Evolutionary conservation across 2,888 invertebrate genomes (phyloP).

Genomic region (Crossocerus cetratus): DNA sequence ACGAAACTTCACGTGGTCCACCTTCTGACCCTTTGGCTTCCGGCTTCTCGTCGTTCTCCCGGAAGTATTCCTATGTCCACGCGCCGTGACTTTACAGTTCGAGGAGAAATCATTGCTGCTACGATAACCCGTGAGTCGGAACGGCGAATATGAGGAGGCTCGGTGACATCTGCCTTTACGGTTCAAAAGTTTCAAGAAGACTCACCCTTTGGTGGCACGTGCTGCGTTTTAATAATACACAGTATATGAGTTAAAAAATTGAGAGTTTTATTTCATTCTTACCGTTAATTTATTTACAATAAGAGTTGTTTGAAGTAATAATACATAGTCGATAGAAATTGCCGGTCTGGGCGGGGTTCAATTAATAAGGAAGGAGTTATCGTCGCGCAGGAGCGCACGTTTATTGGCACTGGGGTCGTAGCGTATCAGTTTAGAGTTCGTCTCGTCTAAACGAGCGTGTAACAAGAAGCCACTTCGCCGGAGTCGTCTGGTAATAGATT

Average conservation of each 20-base stretch:
- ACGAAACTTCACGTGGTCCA: slow-evolving; percentile 42
- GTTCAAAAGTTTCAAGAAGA: slow-evolving; percentile 10
- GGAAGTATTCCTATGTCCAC: slow-evolving; percentile 47
- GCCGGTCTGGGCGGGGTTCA: too few relatives aligned
- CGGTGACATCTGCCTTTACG: slow-evolving; percentile 51
- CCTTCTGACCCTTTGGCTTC: slow-evolving; percentile 61
- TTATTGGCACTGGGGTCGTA: slow-evolving; percentile 19
- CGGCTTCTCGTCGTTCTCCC: slow-evolving; percentile 58
- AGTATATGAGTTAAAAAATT: too few relatives aligned
- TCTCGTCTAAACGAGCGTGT: slow-evolving; percentile 63
- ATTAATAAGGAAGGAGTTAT: slow-evolving; percentile 5
- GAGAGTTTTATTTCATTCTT: too few relatives aligned
- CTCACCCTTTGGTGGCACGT: not conserved
- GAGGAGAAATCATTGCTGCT: slow-evolving; percentile 37
- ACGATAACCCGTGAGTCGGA: slow-evolving; percentile 40
- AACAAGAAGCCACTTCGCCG: slow-evolving; percentile 75
- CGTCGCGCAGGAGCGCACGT: slow-evolving; percentile 1
- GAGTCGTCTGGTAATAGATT: slow-evolving; percentile 72
- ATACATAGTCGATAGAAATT: too few relatives aligned
- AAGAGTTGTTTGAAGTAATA: too few relatives aligned
- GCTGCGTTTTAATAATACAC: too few relatives aligned
- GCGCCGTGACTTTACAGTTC: slow-evolving; percentile 33
- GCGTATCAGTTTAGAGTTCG: slow-evolving; percentile 47
- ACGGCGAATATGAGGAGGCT: slow-evolving; percentile 12
- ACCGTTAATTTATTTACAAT: too few relatives aligned